Percentiles rank a stretch among this genome's conserved stretches.
Conservation (phyloP, 1,140 invertebrate species). For the Radopholus similis region DNA sequence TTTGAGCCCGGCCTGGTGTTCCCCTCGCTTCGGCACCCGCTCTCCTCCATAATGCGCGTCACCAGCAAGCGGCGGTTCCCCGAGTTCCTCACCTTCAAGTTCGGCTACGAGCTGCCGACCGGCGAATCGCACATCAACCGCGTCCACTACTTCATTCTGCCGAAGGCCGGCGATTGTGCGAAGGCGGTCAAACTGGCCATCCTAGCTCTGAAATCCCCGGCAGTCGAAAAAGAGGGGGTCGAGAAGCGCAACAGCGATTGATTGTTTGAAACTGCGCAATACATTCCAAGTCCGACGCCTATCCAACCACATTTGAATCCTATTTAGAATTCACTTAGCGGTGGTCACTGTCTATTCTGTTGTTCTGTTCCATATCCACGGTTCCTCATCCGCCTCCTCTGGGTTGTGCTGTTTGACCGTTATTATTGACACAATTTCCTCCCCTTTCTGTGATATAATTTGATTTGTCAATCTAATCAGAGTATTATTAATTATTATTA, state of each 20-base stretch:
- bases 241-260: constrained; percentile 1
- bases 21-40: constrained; percentile 76
- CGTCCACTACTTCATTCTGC: constrained; percentile 38
- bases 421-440: constrained; percentile 4
- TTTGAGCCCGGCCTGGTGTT: constrained; percentile 71
- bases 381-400: no score
- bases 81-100: constrained; percentile 88
- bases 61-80: constrained; percentile 88
- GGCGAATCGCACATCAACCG: constrained; percentile 37
- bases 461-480: no score
- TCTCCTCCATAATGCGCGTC: constrained; percentile 92
- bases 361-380: no score
- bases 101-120: constrained; percentile 46
- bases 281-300: background rate
- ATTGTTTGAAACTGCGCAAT: background rate
- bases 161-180: constrained; percentile 45
- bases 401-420: background rate
- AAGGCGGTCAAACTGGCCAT: constrained; percentile 37
- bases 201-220: constrained; percentile 10
- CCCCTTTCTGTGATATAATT: no score
- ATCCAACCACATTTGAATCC: background rate
- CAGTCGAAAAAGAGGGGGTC: constrained; percentile 3
- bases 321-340: no score
- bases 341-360: no score
- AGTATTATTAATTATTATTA: no score